Conservation (phyloP, 2,797 vertebrate genomes). For the Helicolenus hilgendorfi region DNA sequence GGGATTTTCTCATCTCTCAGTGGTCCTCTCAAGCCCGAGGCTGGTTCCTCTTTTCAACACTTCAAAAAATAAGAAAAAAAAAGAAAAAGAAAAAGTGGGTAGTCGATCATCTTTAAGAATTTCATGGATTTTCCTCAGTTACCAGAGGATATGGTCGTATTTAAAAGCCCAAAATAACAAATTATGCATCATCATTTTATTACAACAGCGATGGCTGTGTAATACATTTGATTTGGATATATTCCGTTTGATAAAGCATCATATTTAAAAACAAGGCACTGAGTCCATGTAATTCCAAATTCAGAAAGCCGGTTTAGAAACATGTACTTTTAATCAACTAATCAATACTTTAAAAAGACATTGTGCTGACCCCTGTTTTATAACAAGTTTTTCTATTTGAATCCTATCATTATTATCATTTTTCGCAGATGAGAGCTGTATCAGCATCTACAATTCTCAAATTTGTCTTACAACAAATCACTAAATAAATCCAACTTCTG, state of each 20-base stretch:
- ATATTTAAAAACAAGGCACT: not conserved
- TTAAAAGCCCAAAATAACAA: not conserved
- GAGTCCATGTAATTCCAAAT: not conserved
- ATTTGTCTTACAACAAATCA: not conserved
- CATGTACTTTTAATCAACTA: not conserved
- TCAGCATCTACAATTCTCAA: not conserved
- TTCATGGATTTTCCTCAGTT: slow-evolving; percentile 18
- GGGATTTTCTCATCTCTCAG: slow-evolving; percentile 61
- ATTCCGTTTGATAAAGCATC: not conserved
- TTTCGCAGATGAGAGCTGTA: not conserved
- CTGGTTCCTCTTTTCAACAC: slow-evolving; percentile 23
- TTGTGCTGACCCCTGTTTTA: not conserved
- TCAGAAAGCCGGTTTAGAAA: not conserved
- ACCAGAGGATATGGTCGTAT: not conserved
- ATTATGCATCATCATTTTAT: not conserved
- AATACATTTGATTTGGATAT: not conserved
- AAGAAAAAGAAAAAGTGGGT: not conserved
- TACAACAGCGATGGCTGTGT: not conserved
- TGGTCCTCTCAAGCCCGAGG: slow-evolving; percentile 48
- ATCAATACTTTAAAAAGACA: not conserved
- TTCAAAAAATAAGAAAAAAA: not conserved
- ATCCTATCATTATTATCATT: not conserved
- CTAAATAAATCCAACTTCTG: not conserved
- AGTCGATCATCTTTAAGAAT: slow-evolving; percentile 32
- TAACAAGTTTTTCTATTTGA: not conserved